Evolutionary conservation across 2,888 invertebrate species (phyloP).

Genomic region (Drosophila kokeensis): DNA sequence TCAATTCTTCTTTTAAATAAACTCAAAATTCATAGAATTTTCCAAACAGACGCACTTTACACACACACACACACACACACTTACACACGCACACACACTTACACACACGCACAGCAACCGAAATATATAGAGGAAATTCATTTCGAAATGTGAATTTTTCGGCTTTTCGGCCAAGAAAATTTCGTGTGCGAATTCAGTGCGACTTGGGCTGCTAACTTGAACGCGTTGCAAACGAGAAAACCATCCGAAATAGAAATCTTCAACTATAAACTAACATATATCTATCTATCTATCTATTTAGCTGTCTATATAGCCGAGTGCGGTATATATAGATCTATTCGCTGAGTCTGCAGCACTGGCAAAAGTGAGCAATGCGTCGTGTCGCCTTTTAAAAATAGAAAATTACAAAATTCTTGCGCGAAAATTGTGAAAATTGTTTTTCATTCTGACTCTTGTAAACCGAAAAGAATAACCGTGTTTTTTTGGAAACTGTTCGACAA

Average conservation of each 20-base stretch:
- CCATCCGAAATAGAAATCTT: slow-evolving; percentile 74
- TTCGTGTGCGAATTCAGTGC: slow-evolving; percentile 84
- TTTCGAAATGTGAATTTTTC: slow-evolving; percentile 78
- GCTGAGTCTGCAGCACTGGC: slow-evolving; percentile 75
- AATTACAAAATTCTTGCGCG: slow-evolving; percentile 76
- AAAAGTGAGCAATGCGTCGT: slow-evolving; percentile 80
- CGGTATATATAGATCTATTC: slow-evolving; percentile 66
- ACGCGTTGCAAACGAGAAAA: slow-evolving; percentile 84
- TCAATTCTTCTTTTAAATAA: slow-evolving; percentile 73
- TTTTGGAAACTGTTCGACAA: not conserved
- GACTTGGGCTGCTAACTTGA: slow-evolving; percentile 85
- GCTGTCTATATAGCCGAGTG: slow-evolving; percentile 68
- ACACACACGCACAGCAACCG: slow-evolving; percentile 17
- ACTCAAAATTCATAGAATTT: slow-evolving; percentile 80
- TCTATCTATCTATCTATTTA: slow-evolving; percentile 44
- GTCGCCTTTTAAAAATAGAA: slow-evolving; percentile 75
- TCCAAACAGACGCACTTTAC: slow-evolving; percentile 80
- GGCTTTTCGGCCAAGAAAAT: slow-evolving; percentile 72
- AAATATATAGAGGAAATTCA: slow-evolving; percentile 47
- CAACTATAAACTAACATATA: slow-evolving; percentile 74
- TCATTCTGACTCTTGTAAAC: slow-evolving; percentile 20
- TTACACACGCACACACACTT: slow-evolving; percentile 2
- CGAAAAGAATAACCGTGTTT: slow-evolving; percentile 7
- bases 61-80: slow-evolving; percentile 38
- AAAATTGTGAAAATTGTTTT: slow-evolving; percentile 69